These are phyloP conservation scores for Coremacera marginata DNA, from an alignment of 2,888 invertebrate species.

Conservation along the genomic window DNA sequence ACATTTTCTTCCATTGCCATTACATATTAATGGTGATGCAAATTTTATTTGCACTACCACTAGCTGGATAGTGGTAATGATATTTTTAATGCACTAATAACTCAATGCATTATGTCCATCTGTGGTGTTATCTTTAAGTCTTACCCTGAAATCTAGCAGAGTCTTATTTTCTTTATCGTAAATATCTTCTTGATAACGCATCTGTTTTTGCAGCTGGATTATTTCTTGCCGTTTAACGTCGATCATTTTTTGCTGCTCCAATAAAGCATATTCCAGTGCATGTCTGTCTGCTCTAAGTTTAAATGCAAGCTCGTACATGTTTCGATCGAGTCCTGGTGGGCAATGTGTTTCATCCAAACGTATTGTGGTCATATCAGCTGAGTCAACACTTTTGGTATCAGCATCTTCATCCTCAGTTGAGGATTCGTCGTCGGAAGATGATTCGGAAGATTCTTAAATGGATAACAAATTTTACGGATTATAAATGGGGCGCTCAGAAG, in stretches of 20 bases:
- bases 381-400: constrained; percentile 75
- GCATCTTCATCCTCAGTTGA: constrained; percentile 72
- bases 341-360: constrained; percentile 79
- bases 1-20: too few species aligned
- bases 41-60: too few species aligned
- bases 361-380: constrained; percentile 76
- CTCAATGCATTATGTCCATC: too few species aligned
- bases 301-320: constrained; percentile 78
- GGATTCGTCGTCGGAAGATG: constrained; percentile 72
- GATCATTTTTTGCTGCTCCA: constrained; percentile 73
- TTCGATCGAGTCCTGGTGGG: constrained; percentile 78
- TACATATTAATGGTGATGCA: too few species aligned
- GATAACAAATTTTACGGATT: background rate
- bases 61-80: too few species aligned
- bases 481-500: too few species aligned
- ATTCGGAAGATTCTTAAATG: constrained; percentile 68
- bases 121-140: background rate
- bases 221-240: constrained; percentile 75
- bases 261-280: constrained; percentile 73
- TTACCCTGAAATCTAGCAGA: constrained; percentile 76
- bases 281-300: constrained; percentile 73
- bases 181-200: constrained; percentile 72
- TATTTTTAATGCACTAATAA: too few species aligned
- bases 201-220: constrained; percentile 73
- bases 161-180: constrained; percentile 73